These are phyloP conservation scores for Iguana delicatissima DNA, from an alignment of 2,797 vertebrate species.

Conservation along the genomic window DNA sequence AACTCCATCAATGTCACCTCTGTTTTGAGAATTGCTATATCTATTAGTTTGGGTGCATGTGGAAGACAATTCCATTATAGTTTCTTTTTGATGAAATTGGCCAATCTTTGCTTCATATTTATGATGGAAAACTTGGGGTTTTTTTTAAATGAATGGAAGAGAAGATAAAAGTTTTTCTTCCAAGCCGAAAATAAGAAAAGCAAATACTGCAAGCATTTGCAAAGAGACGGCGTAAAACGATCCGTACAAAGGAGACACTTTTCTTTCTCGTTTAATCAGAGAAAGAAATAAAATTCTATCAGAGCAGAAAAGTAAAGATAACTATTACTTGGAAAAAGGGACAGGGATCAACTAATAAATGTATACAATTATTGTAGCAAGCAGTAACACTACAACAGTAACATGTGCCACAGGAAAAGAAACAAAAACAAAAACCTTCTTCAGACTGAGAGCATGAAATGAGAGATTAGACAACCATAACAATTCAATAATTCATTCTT, in stretches of 20 bases:
- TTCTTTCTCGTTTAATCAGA: background rate
- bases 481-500: slow-evolving; percentile 9
- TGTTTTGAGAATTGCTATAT: no score
- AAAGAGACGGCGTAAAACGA: background rate
- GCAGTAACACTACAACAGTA: background rate
- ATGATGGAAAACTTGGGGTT: no score
- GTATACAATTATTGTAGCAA: background rate
- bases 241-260: no score
- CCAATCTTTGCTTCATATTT: no score
- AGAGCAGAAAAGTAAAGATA: background rate
- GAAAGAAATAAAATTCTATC: slow-evolving; percentile 28
- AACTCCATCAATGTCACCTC: no score
- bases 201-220: background rate
- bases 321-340: background rate
- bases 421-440: no score
- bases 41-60: no score
- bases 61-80: no score
- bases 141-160: no score
- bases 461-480: slow-evolving; percentile 7
- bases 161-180: no score
- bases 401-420: background rate
- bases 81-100: no score
- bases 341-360: background rate
- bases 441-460: accelerated
- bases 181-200: no score